phyloP scores from a whole-genome alignment of 1,140 invertebrate genomes.

The Hylaeus volcanicus region DNA sequence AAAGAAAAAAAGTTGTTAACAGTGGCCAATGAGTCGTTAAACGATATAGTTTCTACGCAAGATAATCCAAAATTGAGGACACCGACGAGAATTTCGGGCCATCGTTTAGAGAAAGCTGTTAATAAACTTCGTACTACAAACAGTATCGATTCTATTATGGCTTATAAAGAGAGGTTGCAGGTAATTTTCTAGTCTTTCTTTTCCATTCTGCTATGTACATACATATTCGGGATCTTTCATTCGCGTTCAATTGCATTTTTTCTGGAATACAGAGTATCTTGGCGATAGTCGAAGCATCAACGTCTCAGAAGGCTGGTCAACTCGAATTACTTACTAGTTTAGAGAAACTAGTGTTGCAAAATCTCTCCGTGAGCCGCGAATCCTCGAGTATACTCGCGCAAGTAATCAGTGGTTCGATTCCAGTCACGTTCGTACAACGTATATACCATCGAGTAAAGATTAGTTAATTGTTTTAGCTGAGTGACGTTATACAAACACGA shows the following conservation, averaged over 20 bases:
- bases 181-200: constrained; percentile 53
- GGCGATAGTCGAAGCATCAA: constrained; percentile 82
- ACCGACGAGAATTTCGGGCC: constrained; percentile 80
- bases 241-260: constrained; percentile 53
- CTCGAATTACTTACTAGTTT: constrained; percentile 82
- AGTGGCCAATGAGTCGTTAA: constrained; percentile 82
- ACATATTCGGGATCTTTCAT: neutral
- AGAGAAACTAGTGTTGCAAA: constrained; percentile 83
- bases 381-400: constrained; percentile 83
- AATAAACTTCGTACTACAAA: constrained; percentile 70
- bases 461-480: constrained; percentile 77
- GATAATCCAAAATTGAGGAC: constrained; percentile 74
- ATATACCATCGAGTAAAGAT: neutral
- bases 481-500: constrained; percentile 82
- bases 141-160: constrained; percentile 60
- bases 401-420: constrained; percentile 70
- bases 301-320: constrained; percentile 81
- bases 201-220: constrained; percentile 1
- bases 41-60: constrained; percentile 74
- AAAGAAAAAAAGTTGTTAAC: constrained; percentile 83
- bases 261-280: constrained; percentile 81
- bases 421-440: neutral
- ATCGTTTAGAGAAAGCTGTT: constrained; percentile 82
- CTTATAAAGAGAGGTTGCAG: constrained; percentile 79
- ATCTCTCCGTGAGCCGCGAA: constrained; percentile 82